Conservation (phyloP, 2,113 vertebrate genomes). For the Cairina moschata region DNA sequence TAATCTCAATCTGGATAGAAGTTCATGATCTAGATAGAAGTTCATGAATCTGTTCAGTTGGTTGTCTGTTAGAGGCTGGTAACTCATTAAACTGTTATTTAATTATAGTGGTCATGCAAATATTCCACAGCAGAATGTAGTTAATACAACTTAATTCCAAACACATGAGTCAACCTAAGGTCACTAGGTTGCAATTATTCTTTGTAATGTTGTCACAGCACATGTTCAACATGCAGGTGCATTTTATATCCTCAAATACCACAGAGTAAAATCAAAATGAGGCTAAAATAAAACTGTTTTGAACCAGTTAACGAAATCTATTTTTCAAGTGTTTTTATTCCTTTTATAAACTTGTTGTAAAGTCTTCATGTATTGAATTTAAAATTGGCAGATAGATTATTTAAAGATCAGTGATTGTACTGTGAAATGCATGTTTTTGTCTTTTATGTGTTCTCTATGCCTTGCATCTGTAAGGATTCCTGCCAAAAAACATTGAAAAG, state of each 20-base stretch:
- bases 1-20: background rate
- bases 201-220: background rate
- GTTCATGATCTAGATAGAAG: background rate
- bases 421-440: background rate
- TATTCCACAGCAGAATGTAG: background rate
- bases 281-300: background rate
- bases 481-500: background rate
- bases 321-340: background rate
- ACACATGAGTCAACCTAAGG: background rate
- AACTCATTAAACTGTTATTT: background rate
- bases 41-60: background rate
- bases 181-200: background rate
- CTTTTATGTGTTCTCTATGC: background rate
- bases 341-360: background rate
- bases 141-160: constrained; percentile 3
- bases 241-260: background rate
- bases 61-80: background rate
- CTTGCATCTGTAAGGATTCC: background rate
- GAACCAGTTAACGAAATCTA: background rate
- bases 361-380: background rate
- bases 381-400: background rate
- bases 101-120: background rate
- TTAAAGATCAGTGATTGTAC: background rate
- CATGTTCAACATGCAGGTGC: background rate
- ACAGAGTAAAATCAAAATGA: background rate